Conservation (phyloP, 2,113 vertebrate genomes). For the Sturnus vulgaris region DNA sequence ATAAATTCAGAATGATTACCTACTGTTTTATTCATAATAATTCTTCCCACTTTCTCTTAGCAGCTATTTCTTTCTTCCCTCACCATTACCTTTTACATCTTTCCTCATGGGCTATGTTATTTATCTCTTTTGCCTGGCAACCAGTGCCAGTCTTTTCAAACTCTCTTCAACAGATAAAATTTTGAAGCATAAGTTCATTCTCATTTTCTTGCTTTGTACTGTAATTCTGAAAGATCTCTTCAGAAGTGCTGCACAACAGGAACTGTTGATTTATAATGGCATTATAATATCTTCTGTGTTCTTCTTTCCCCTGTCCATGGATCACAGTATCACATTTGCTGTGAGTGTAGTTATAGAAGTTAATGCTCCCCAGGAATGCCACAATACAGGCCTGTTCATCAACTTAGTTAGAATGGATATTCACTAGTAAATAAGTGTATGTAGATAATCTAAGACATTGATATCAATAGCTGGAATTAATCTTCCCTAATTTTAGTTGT, state of each 20-base stretch:
- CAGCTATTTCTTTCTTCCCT: not conserved
- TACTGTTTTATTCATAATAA: not conserved
- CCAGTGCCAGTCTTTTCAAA: not conserved
- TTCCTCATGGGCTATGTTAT: not conserved
- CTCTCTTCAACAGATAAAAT: not conserved
- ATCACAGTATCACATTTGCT: not conserved
- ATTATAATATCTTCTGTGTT: not conserved
- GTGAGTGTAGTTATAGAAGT: not conserved
- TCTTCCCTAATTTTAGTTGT: not conserved
- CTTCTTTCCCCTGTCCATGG: not conserved
- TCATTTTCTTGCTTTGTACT: not conserved
- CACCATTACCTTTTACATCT: not conserved
- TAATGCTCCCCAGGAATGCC: not conserved
- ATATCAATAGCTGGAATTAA: not conserved
- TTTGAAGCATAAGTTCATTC: not conserved
- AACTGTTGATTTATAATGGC: not conserved
- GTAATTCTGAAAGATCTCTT: not conserved
- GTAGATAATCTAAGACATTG: not conserved
- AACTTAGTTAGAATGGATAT: not conserved
- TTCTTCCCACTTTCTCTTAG: not conserved
- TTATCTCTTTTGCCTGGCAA: not conserved
- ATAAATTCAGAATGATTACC: not conserved
- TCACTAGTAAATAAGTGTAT: not conserved
- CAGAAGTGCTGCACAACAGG: not conserved
- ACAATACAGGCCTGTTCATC: not conserved